Percentiles rank a stretch among this genome's conserved stretches.
Evolutionary conservation across 2,113 vertebrate species (phyloP).

Genomic region (Gopherus flavomarginatus): DNA sequence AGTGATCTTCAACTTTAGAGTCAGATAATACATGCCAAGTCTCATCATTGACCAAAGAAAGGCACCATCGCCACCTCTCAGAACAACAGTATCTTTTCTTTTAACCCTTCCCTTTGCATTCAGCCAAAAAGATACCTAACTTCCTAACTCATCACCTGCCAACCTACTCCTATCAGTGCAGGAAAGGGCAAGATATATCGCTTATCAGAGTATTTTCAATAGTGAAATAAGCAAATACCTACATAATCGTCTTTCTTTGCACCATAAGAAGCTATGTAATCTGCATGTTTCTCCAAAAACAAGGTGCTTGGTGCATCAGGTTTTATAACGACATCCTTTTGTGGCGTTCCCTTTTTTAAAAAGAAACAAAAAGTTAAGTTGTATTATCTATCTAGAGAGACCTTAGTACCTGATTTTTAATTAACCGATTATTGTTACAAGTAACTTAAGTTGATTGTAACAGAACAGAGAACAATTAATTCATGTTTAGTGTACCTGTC

Average conservation of each 20-base stretch:
- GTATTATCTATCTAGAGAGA: fast-evolving
- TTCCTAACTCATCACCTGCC: neutral
- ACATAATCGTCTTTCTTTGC: slow-evolving; percentile 98
- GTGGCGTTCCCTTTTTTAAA: slow-evolving; percentile 87
- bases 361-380: neutral
- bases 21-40: slow-evolving; percentile 81
- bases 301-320: slow-evolving; percentile 86
- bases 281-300: slow-evolving; percentile 91
- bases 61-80: neutral
- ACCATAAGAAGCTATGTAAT: slow-evolving; percentile 95
- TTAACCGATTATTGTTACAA: neutral
- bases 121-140: neutral
- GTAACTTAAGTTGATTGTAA: neutral
- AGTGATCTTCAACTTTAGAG: slow-evolving; percentile 63
- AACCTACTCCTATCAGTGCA: neutral
- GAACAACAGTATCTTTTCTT: neutral
- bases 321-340: slow-evolving; percentile 93
- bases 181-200: neutral
- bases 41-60: slow-evolving; percentile 75
- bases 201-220: neutral
- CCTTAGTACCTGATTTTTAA: fast-evolving
- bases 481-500: neutral
- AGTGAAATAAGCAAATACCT: slow-evolving; percentile 58
- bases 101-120: neutral
- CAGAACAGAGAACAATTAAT: neutral